Percentiles rank a stretch among this genome's conserved stretches.
Conservation (phyloP, 2,888 invertebrate genomes). For the Eudemis profundana region DNA sequence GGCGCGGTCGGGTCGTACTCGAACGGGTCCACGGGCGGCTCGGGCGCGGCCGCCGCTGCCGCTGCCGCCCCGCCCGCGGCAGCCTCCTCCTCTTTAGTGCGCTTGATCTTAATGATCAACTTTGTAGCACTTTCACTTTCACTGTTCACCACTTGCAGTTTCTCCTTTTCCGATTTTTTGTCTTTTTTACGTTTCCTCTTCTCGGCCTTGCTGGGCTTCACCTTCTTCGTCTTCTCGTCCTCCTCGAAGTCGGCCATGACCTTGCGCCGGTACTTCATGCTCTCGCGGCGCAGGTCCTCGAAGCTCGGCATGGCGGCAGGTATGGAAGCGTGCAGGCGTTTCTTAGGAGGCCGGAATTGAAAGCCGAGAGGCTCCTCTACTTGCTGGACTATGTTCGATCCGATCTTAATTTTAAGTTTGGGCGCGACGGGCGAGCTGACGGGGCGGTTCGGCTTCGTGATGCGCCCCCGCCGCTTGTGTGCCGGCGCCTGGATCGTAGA, state of each 20-base stretch:
- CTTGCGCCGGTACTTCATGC: slow-evolving; percentile 93
- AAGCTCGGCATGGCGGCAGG: slow-evolving; percentile 88
- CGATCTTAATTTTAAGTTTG: slow-evolving; percentile 92
- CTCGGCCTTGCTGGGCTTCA: slow-evolving; percentile 73
- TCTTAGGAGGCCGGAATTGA: slow-evolving; percentile 91
- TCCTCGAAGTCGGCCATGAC: slow-evolving; percentile 94
- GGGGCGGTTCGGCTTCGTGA: slow-evolving; percentile 60
- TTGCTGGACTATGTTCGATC: slow-evolving; percentile 84
- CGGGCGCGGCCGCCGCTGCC: slow-evolving; percentile 65
- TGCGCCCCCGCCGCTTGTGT: slow-evolving; percentile 69
- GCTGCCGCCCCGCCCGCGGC: slow-evolving; percentile 55
- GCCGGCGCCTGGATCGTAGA: slow-evolving; percentile 51
- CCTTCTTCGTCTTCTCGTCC: slow-evolving; percentile 84
- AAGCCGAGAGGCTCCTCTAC: slow-evolving; percentile 80
- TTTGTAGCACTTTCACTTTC: slow-evolving; percentile 88
- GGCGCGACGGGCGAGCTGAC: slow-evolving; percentile 80
- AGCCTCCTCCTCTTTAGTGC: slow-evolving; percentile 72
- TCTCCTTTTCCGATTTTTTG: slow-evolving; percentile 84
- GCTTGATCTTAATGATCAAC: slow-evolving; percentile 90
- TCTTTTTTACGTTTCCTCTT: slow-evolving; percentile 82
- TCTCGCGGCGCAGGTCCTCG: slow-evolving; percentile 92
- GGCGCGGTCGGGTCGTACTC: slow-evolving; percentile 78
- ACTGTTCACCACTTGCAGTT: slow-evolving; percentile 79
- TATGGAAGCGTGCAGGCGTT: slow-evolving; percentile 86
- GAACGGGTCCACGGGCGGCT: slow-evolving; percentile 73